Percentiles rank a stretch among this genome's conserved stretches.
Conservation (phyloP, 2,797 vertebrate species). For the Hemitrygon akajei region DNA sequence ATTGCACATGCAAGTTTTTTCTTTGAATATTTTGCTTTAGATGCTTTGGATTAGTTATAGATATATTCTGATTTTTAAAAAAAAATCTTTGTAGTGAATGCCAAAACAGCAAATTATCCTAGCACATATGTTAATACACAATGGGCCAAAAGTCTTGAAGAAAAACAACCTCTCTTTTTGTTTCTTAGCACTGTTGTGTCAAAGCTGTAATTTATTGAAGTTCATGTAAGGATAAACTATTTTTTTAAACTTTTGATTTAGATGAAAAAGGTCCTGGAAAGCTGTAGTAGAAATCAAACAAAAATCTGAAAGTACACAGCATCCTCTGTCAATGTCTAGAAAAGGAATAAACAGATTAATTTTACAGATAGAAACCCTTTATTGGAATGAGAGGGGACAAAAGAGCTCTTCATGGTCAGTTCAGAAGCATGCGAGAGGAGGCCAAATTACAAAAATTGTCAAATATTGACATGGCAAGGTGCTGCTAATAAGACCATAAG, state of each 20-base stretch:
- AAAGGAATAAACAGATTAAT: not conserved
- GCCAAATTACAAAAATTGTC: too few species aligned
- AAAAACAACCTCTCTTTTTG: slow-evolving; percentile 20
- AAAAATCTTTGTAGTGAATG: not conserved
- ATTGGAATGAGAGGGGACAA: not conserved
- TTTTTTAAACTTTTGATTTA: slow-evolving; percentile 10
- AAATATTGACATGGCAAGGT: too few species aligned
- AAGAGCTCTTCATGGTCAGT: not conserved
- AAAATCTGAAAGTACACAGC: not conserved
- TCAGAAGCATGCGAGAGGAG: not conserved
- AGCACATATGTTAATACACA: not conserved
- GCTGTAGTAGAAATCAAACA: not conserved
- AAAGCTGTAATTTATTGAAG: not conserved
- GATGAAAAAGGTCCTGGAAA: not conserved
- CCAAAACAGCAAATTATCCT: not conserved
- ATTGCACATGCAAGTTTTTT: not conserved
- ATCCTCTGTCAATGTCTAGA: not conserved
- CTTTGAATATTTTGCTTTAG: not conserved
- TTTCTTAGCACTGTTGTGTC: slow-evolving; percentile 17
- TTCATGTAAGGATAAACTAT: slow-evolving; percentile 4
- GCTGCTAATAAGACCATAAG: not conserved
- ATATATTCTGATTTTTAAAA: not conserved
- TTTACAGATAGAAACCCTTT: slow-evolving; percentile 21
- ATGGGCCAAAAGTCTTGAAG: not conserved
- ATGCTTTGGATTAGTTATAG: not conserved